Evolutionary conservation across 2,888 invertebrate species (phyloP).

Genomic region (Eristalis arbustorum): DNA sequence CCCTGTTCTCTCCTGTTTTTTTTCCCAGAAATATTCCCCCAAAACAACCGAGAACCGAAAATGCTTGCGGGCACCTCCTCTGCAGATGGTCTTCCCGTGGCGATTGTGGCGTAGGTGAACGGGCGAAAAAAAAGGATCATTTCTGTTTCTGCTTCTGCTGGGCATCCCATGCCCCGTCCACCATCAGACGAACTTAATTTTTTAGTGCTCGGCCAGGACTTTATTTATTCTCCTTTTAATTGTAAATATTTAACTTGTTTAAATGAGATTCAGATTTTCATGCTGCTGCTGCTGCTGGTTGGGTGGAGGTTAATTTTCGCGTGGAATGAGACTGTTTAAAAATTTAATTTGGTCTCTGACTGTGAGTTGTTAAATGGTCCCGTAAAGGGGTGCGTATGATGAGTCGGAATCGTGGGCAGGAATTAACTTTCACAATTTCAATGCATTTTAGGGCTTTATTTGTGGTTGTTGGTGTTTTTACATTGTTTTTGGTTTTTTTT

Average conservation of each 20-base stretch:
- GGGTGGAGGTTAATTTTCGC: not conserved
- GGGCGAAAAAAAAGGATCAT: not conserved
- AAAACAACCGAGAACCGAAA: not conserved
- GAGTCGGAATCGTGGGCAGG: not conserved
- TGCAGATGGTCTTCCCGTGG: conserved; percentile 6
- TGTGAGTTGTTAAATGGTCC: conserved; percentile 17
- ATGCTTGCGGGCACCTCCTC: conserved; percentile 1
- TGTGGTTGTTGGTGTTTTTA: not conserved
- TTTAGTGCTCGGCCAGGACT: not conserved
- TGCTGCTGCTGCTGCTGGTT: not conserved
- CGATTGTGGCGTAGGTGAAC: not conserved
- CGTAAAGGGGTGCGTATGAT: not conserved
- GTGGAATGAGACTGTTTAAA: not conserved
- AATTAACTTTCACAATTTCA: conserved; percentile 13
- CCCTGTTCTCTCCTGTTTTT: not conserved
- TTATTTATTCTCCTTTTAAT: conserved; percentile 14
- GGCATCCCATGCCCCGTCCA: not conserved
- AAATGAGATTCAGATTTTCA: conserved; percentile 2
- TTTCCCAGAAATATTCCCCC: not conserved
- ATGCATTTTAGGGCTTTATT: not conserved
- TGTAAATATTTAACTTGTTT: conserved; percentile 32
- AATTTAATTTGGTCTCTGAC: conserved; percentile 5
- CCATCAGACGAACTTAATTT: not conserved
- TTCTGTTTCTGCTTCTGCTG: not conserved
- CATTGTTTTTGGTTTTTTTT: not conserved